These are phyloP conservation scores for Zoanthus solanderi DNA, from an alignment of 92 coral and sea anemone species.

Conservation along the genomic window DNA sequence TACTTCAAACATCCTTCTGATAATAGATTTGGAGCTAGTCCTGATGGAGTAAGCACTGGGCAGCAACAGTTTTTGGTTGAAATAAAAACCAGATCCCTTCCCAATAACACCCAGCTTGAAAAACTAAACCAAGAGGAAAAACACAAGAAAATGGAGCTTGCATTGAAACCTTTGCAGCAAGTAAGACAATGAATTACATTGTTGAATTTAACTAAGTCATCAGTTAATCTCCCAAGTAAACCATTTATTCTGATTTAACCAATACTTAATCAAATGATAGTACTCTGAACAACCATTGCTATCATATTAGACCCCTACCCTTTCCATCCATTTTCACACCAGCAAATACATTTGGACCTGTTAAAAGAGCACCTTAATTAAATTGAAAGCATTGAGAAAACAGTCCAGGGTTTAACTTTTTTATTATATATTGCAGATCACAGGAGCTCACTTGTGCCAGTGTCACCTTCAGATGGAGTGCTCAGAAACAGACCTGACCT, in stretches of 20 bases:
- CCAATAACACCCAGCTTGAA: slow-evolving; percentile 34
- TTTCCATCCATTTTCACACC: slow-evolving; percentile 15
- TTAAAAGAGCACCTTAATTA: neutral
- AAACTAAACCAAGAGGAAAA: slow-evolving; percentile 35
- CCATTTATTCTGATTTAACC: neutral
- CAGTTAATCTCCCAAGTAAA: neutral
- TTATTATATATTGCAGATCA: slow-evolving; percentile 40
- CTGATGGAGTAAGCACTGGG: slow-evolving; percentile 58
- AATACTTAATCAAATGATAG: slow-evolving; percentile 16
- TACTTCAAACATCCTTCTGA: slow-evolving; percentile 53
- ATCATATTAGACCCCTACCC: neutral
- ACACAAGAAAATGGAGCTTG: slow-evolving; percentile 39
- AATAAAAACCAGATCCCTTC: slow-evolving; percentile 36
- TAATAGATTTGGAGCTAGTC: slow-evolving; percentile 54
- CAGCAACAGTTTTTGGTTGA: slow-evolving; percentile 25
- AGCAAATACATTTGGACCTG: slow-evolving; percentile 20
- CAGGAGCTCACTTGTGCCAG: slow-evolving; percentile 56
- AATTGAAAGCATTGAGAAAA: neutral
- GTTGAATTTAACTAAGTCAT: neutral
- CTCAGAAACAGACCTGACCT: slow-evolving; percentile 42
- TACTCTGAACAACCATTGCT: slow-evolving; percentile 19
- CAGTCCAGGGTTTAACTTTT: slow-evolving; percentile 1
- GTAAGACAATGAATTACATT: slow-evolving; percentile 27
- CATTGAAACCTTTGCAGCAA: slow-evolving; percentile 34
- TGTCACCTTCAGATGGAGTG: slow-evolving; percentile 63